Conservation (phyloP, 2,888 invertebrate species). For the Helobdella robusta region DNA sequence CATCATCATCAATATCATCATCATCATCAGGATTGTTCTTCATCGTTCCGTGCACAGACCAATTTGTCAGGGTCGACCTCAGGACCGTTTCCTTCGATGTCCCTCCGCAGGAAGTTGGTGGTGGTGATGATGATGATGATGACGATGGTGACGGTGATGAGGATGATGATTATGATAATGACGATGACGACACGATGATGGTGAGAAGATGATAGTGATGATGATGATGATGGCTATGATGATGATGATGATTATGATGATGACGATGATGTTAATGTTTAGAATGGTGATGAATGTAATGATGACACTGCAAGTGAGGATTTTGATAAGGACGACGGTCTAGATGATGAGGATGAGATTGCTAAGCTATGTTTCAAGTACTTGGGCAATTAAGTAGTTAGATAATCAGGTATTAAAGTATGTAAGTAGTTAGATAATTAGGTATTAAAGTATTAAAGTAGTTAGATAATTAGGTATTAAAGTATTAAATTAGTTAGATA, state of each 20-base stretch:
- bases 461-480: no score
- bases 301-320: neutral
- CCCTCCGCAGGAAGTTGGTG: slow-evolving; percentile 40
- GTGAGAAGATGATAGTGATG: slow-evolving; percentile 7
- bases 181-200: slow-evolving; percentile 14
- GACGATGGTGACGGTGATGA: slow-evolving; percentile 3
- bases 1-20: no score
- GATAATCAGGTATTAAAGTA: no score
- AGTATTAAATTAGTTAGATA: no score
- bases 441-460: no score
- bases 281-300: neutral
- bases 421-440: no score
- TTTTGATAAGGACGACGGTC: no score
- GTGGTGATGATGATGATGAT: slow-evolving; percentile 19
- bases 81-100: slow-evolving; percentile 46
- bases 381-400: no score
- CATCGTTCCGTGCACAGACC: slow-evolving; percentile 39
- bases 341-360: no score
- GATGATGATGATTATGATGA: neutral
- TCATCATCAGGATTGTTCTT: slow-evolving; percentile 39
- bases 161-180: slow-evolving; percentile 15
- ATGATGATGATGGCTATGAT: slow-evolving; percentile 12
- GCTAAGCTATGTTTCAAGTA: no score
- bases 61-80: slow-evolving; percentile 38
- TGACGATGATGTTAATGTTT: neutral